These are phyloP conservation scores for Oreochromis niloticus DNA, from an alignment of 2,113 vertebrate species.

Conservation along the genomic window DNA sequence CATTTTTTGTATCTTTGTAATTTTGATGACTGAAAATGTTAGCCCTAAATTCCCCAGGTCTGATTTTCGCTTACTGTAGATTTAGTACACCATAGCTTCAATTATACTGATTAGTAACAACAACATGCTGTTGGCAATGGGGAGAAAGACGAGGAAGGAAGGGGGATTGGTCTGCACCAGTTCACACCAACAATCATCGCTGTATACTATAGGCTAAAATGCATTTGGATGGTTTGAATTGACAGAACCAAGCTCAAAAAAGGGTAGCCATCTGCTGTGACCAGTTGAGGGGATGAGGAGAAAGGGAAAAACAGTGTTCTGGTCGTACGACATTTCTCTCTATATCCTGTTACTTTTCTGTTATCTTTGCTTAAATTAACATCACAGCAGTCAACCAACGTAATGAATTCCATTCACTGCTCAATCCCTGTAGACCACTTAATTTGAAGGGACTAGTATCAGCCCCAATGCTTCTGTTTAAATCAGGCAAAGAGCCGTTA, in stretches of 20 bases:
- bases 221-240: background rate
- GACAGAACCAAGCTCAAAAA: background rate
- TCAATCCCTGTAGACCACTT: background rate
- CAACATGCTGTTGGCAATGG: background rate
- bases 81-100: background rate
- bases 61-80: background rate
- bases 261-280: background rate
- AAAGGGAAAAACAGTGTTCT: background rate
- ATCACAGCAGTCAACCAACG: background rate
- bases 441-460: background rate
- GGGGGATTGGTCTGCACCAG: background rate
- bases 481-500: constrained; percentile 10
- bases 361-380: background rate
- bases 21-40: background rate
- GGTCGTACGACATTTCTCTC: background rate
- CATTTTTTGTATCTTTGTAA: background rate
- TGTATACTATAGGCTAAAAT: background rate
- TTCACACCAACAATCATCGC: background rate
- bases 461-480: background rate
- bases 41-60: background rate
- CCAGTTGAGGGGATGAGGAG: background rate
- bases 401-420: background rate
- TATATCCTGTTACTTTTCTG: background rate
- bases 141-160: background rate
- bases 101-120: background rate